A percentile compares a stretch with the other conserved stretches of the same genome.
Conservation (phyloP, 2,888 invertebrate genomes). For the Kuschelorhynchus macadamiae region DNA sequence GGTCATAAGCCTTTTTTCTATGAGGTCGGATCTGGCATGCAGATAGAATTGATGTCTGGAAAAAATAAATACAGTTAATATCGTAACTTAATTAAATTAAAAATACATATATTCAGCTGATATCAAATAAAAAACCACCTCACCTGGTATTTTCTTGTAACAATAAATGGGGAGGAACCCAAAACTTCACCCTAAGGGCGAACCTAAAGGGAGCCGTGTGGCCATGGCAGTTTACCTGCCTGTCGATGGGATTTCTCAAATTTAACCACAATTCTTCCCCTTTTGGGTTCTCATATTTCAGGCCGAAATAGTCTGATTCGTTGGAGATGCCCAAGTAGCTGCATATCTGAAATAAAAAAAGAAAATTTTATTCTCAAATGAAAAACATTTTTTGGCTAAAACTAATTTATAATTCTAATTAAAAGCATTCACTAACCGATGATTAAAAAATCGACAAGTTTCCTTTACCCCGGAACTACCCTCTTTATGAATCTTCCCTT, state of each 20-base stretch:
- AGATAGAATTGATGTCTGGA: conserved; percentile 86
- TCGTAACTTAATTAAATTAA: background rate
- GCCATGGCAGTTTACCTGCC: conserved; percentile 74
- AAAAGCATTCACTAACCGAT: too few relatives aligned
- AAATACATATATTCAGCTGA: background rate
- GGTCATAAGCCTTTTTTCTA: conserved; percentile 81
- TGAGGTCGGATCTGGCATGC: conserved; percentile 83
- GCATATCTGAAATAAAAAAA: conserved; percentile 78
- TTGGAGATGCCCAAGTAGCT: conserved; percentile 86
- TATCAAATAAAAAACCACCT: conserved; percentile 23
- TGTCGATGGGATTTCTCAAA: conserved; percentile 84
- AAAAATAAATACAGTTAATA: conserved; percentile 53
- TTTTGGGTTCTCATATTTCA: conserved; percentile 74
- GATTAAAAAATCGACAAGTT: too few relatives aligned
- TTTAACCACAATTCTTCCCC: conserved; percentile 90
- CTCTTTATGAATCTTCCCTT: too few relatives aligned
- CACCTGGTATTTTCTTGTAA: conserved; percentile 88
- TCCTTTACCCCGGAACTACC: too few relatives aligned
- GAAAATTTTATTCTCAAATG: background rate
- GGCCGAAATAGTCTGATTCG: conserved; percentile 91
- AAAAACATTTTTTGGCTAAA: too few relatives aligned
- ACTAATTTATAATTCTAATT: too few relatives aligned
- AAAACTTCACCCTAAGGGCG: conserved; percentile 87
- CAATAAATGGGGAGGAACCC: conserved; percentile 90
- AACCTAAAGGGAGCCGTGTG: conserved; percentile 77